These are phyloP conservation scores for Smittia sp. DNA, from an alignment of 2,888 invertebrate species.

Conservation along the genomic window DNA sequence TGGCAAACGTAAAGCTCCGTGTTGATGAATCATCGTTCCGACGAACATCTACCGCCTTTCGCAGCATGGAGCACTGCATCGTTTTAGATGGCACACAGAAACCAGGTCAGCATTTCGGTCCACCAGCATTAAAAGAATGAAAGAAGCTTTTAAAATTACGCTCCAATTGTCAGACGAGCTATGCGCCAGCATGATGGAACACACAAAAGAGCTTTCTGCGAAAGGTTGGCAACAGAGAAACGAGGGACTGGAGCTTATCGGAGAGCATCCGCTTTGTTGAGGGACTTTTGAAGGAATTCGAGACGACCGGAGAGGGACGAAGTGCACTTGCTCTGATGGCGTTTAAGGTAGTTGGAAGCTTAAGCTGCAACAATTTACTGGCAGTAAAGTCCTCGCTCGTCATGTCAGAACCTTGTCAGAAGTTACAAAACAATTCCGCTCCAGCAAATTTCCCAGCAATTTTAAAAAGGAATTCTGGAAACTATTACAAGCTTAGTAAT, in stretches of 20 bases:
- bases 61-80: background rate
- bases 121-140: background rate
- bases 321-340: no score
- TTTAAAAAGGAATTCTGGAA: no score
- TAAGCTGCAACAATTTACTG: no score
- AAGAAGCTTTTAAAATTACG: conserved; percentile 8
- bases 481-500: no score
- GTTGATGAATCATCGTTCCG: conserved; percentile 8
- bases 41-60: background rate
- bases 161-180: background rate
- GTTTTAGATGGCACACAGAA: background rate
- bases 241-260: background rate
- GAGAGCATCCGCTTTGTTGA: background rate
- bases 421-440: no score
- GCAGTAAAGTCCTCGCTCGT: no score
- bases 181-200: conserved; percentile 2
- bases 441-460: no score
- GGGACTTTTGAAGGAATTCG: background rate
- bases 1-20: background rate
- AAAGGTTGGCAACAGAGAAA: background rate
- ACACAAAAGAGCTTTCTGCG: background rate
- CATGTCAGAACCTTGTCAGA: no score
- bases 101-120: background rate
- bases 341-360: no score
- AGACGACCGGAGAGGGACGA: no score